Evolutionary conservation across 2,888 invertebrate genomes (phyloP).

Genomic region (Apotomis turbidana): DNA sequence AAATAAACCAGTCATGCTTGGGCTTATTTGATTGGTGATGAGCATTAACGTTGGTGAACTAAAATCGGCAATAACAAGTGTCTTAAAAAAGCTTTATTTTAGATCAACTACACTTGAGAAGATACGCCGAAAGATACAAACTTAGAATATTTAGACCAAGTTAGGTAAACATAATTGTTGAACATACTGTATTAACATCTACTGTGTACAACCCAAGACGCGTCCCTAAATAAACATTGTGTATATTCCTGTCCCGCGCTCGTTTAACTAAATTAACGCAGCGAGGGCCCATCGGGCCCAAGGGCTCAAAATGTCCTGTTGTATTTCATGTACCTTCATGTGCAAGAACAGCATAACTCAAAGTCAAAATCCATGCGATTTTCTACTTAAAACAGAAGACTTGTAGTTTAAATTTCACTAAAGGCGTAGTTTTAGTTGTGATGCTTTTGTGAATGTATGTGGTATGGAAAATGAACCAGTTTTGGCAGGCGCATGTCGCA

Average conservation of each 20-base stretch:
- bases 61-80: no score
- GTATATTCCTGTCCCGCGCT: slow-evolving; percentile 9
- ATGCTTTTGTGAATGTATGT: neutral
- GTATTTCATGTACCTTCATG: neutral
- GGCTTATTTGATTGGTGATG: no score
- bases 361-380: neutral
- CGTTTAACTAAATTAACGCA: slow-evolving; percentile 19
- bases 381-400: neutral
- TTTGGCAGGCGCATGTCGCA: slow-evolving; percentile 3
- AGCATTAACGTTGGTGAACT: no score
- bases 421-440: neutral
- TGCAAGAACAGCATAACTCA: neutral
- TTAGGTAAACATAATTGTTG: neutral
- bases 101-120: no score
- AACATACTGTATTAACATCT: neutral
- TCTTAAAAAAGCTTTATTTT: no score
- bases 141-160: neutral
- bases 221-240: slow-evolving; percentile 25
- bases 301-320: slow-evolving; percentile 9
- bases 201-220: slow-evolving; percentile 16
- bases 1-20: no score
- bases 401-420: neutral
- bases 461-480: neutral
- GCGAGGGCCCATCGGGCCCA: neutral
- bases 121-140: no score